A percentile compares a stretch with the other conserved stretches of the same genome.
Conservation (phyloP, 2,888 invertebrate genomes). For the Tholera decimalis region DNA sequence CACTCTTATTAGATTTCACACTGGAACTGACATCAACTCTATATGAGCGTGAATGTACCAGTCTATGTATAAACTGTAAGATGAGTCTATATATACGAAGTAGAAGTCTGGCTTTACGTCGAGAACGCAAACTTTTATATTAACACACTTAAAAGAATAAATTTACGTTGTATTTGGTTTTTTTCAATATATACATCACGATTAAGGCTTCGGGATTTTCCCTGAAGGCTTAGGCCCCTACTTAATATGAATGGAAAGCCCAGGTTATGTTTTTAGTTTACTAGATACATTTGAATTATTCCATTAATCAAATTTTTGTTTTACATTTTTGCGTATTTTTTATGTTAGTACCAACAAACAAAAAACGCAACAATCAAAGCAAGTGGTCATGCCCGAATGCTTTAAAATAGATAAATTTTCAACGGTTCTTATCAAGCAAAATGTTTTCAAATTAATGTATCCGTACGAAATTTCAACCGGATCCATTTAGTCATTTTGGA, state of each 20-base stretch:
- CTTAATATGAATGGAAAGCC: neutral
- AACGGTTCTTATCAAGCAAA: neutral
- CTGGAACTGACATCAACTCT: conserved; percentile 62
- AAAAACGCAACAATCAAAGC: neutral
- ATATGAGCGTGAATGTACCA: conserved; percentile 37
- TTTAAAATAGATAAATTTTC: conserved; percentile 14
- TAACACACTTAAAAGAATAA: neutral
- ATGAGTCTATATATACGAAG: no score
- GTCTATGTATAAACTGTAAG: conserved; percentile 26
- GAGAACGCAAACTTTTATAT: conserved; percentile 10
- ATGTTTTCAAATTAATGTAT: no score
- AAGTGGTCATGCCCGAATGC: neutral
- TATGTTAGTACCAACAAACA: neutral
- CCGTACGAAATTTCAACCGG: no score
- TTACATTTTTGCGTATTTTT: no score
- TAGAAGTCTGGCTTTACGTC: conserved; percentile 1
- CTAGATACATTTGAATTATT: no score
- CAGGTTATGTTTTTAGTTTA: neutral
- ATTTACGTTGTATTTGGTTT: neutral
- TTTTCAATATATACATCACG: neutral
- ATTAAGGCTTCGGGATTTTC: no score
- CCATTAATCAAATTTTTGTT: no score
- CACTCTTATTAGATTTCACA: conserved; percentile 75
- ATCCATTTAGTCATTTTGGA: no score
- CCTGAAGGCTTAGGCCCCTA: neutral